Evolutionary conservation across 2,888 invertebrate species (phyloP).

Genomic region (Eledona agricola): DNA sequence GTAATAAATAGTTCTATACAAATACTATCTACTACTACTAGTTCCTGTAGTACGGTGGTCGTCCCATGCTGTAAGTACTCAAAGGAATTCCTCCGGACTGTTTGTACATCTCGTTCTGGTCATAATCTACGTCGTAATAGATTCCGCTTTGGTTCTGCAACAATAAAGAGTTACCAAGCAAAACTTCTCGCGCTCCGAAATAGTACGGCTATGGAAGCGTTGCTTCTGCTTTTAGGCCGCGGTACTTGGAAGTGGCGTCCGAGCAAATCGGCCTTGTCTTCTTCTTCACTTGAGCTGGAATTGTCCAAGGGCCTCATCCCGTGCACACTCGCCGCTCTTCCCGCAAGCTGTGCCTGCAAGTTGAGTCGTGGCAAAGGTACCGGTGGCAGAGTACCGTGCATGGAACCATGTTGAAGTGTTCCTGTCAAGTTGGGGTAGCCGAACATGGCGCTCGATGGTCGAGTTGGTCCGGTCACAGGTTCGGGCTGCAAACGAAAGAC

Average conservation of each 20-base stretch:
- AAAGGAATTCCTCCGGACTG: constrained; percentile 78
- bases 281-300: constrained; percentile 69
- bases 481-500: constrained; percentile 68
- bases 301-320: constrained; percentile 64
- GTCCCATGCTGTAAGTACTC: constrained; percentile 83
- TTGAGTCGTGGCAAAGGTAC: constrained; percentile 76
- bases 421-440: constrained; percentile 73
- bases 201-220: constrained; percentile 70
- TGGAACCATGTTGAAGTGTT: constrained; percentile 59
- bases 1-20: constrained; percentile 20
- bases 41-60: constrained; percentile 72
- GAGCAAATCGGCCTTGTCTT: constrained; percentile 81
- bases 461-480: constrained; percentile 73
- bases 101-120: constrained; percentile 67
- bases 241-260: constrained; percentile 80
- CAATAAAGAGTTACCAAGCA: constrained; percentile 20
- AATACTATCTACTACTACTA: constrained; percentile 44
- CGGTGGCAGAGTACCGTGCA: constrained; percentile 68
- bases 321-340: constrained; percentile 57
- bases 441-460: constrained; percentile 85
- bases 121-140: constrained; percentile 90
- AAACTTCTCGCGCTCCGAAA: not conserved
- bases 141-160: constrained; percentile 87
- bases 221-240: constrained; percentile 82
- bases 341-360: constrained; percentile 59